phyloP scores from a whole-genome alignment of 1,140 invertebrate genomes.

The Musca vetustissima region DNA sequence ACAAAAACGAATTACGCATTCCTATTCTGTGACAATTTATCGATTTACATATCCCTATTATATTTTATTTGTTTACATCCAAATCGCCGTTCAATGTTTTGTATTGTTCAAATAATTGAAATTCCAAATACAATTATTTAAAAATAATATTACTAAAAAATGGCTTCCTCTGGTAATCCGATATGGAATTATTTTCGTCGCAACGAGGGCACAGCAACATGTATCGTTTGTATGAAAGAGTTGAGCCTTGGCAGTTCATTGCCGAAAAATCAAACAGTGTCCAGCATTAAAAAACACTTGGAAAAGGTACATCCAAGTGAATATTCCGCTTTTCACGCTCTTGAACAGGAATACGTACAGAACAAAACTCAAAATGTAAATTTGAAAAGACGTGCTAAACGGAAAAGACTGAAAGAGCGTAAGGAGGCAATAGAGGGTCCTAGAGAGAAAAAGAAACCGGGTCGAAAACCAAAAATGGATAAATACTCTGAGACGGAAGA shows the following conservation, averaged over 20 bases:
- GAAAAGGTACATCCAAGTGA: conserved; percentile 14
- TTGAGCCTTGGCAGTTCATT: not conserved
- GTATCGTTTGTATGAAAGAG: conserved; percentile 6
- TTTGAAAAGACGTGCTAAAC: conserved; percentile 6
- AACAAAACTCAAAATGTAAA: conserved; percentile 7
- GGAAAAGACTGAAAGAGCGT: conserved; percentile 10
- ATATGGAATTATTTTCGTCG: conserved; percentile 16
- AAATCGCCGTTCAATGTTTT: no score
- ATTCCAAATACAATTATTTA: no score
- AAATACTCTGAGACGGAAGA: conserved; percentile 1
- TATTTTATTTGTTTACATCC: no score
- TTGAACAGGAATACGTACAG: conserved; percentile 6
- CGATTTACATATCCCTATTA: no score
- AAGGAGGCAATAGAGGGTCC: conserved; percentile 4
- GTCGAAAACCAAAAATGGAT: not conserved
- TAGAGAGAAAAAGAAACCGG: not conserved
- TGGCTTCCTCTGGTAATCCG: conserved; percentile 2
- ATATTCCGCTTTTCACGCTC: not conserved
- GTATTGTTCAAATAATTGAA: no score
- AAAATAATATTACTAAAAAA: not conserved
- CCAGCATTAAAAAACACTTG: conserved; percentile 22
- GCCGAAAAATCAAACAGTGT: not conserved
- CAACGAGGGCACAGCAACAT: conserved; percentile 17
- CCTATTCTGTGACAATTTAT: no score
- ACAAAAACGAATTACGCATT: no score